Evolutionary conservation across 2,113 vertebrate genomes (phyloP).

Genomic region (Labeo rohita): DNA sequence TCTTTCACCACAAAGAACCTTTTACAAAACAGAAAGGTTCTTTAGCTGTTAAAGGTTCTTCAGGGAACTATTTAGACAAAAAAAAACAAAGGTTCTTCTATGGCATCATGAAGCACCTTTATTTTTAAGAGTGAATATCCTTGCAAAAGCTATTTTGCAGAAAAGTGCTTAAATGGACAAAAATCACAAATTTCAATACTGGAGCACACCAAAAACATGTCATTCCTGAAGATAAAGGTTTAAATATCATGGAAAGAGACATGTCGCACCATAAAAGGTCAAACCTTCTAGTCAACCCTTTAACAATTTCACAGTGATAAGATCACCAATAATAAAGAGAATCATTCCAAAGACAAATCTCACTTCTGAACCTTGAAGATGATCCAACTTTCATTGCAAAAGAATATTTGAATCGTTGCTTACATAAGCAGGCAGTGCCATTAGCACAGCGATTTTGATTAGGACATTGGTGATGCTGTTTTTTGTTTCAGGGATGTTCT

Average conservation of each 20-base stretch:
- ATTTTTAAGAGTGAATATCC: not conserved
- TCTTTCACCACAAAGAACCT: too few relatives aligned
- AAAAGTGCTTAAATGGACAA: slow-evolving; percentile 22
- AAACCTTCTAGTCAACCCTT: not conserved
- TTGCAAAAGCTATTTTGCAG: not conserved
- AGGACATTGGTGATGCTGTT: not conserved
- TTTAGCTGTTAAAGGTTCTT: too few relatives aligned
- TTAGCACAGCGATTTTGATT: slow-evolving; percentile 3
- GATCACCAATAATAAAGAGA: not conserved
- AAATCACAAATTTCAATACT: not conserved
- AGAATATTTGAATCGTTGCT: not conserved
- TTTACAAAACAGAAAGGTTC: too few relatives aligned
- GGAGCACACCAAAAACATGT: not conserved
- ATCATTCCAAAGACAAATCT: not conserved
- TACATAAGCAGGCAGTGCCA: not conserved
- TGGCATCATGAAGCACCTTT: too few relatives aligned
- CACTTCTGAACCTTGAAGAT: not conserved
- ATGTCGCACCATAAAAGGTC: not conserved
- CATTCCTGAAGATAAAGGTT: slow-evolving; percentile 2
- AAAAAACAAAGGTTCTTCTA: too few relatives aligned
- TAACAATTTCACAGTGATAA: not conserved
- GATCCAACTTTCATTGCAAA: not conserved
- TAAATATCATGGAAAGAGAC: not conserved
- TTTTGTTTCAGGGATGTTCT: slow-evolving; percentile 22
- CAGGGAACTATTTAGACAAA: too few relatives aligned